Percentiles rank a stretch among this genome's conserved stretches.
phyloP scores from a whole-genome alignment of 2,888 invertebrate genomes.

The Erebia palarica region DNA sequence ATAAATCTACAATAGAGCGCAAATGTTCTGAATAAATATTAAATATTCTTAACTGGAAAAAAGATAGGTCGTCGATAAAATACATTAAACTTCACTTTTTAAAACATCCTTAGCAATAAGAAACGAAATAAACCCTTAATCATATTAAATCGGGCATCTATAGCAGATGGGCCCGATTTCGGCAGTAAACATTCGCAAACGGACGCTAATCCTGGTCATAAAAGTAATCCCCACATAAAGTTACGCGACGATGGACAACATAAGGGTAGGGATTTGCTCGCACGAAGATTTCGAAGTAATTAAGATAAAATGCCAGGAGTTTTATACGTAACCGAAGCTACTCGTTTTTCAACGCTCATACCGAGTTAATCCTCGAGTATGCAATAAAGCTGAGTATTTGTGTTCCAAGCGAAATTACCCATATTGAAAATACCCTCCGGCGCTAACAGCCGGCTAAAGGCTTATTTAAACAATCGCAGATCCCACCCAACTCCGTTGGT shows the following conservation, averaged over 20 bases:
- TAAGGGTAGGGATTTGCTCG: conserved; percentile 79
- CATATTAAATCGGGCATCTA: conserved; percentile 50
- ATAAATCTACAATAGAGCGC: not conserved
- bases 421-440: conserved; percentile 81
- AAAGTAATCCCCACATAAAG: conserved; percentile 82
- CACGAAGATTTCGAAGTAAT: conserved; percentile 80
- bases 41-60: not conserved
- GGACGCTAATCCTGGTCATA: conserved; percentile 78
- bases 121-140: conserved; percentile 38
- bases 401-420: conserved; percentile 79
- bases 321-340: conserved; percentile 72
- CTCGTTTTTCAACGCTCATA: conserved; percentile 78
- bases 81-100: conserved; percentile 2
- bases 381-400: conserved; percentile 81
- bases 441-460: conserved; percentile 74
- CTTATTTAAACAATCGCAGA: conserved; percentile 63
- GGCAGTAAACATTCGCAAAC: conserved; percentile 79
- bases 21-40: too few relatives aligned
- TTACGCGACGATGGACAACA: conserved; percentile 80
- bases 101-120: conserved; percentile 22
- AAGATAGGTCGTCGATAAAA: not conserved
- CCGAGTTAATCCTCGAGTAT: conserved; percentile 78
- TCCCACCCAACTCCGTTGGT: conserved; percentile 4
- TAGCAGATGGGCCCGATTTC: conserved; percentile 62
- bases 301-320: conserved; percentile 79